These are phyloP conservation scores for Drosophila aff. DNA, from an alignment of 1,140 invertebrate genomes.

Conservation along the genomic window DNA sequence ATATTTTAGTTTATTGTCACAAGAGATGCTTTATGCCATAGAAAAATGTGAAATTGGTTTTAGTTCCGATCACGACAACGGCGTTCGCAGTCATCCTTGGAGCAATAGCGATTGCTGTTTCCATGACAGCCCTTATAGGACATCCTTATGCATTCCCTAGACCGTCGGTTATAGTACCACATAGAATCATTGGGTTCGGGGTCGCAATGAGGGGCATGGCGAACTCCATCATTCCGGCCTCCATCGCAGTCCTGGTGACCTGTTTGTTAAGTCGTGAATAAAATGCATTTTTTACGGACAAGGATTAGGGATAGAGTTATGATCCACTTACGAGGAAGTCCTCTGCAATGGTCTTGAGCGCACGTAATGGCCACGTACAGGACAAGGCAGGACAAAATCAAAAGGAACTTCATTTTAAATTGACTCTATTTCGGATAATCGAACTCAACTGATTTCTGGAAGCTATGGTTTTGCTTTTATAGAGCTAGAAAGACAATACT, in stretches of 20 bases:
- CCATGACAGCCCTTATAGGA: conserved; percentile 5
- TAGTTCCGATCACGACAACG: not conserved
- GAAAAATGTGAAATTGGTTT: not conserved
- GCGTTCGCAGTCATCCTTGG: conserved; percentile 2
- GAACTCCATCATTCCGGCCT: not conserved
- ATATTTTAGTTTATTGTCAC: not conserved
- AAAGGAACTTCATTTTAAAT: conserved; percentile 18
- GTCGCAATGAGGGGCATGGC: not conserved
- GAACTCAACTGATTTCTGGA: not conserved
- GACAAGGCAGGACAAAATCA: conserved; percentile 15
- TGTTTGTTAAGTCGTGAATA: not conserved
- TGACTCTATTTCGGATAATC: not conserved
- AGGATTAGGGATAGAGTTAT: too few species aligned
- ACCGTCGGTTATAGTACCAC: conserved; percentile 15
- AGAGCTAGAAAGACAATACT: not conserved
- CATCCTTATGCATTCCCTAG: conserved; percentile 2
- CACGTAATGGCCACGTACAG: conserved; percentile 6
- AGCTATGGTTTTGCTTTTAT: not conserved
- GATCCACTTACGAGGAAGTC: conserved; percentile 8
- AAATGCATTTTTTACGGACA: not conserved
- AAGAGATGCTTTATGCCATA: not conserved
- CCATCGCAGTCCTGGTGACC: conserved; percentile 10
- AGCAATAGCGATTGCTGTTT: conserved; percentile 22
- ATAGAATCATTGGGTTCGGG: conserved; percentile 6
- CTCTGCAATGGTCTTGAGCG: conserved; percentile 1